Conservation (phyloP, 2,797 vertebrate genomes). For the Furcifer pardalis region DNA sequence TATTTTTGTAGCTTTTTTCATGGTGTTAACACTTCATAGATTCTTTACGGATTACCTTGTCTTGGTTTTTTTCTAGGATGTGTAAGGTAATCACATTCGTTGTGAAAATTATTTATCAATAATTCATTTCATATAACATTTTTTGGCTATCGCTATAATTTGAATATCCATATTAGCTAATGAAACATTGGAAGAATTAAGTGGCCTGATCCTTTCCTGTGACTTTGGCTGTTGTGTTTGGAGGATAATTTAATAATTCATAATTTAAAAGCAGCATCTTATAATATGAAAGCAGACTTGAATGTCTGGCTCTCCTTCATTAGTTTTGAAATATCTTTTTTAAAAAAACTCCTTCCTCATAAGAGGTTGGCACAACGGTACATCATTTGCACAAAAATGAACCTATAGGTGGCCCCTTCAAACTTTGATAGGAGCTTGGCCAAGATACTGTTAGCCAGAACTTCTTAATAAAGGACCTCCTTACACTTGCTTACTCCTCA, state of each 20-base stretch:
- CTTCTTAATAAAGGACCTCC: background rate
- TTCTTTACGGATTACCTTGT: conserved; percentile 33
- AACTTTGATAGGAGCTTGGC: background rate
- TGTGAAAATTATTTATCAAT: conserved; percentile 36
- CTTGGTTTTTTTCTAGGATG: conserved; percentile 50
- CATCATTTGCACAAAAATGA: background rate
- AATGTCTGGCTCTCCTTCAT: too few relatives aligned
- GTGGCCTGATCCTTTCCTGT: background rate
- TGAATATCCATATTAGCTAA: conserved; percentile 33
- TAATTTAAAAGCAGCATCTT: background rate
- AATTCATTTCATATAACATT: conserved; percentile 37
- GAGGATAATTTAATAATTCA: conserved; percentile 1
- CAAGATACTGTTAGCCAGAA: background rate
- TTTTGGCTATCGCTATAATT: conserved; percentile 22
- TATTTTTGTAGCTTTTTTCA: conserved; percentile 53
- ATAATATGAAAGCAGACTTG: background rate
- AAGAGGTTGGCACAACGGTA: background rate
- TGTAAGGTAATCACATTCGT: conserved; percentile 38
- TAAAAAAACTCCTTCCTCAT: background rate
- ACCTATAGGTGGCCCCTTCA: too few relatives aligned
- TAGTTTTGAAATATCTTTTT: background rate
- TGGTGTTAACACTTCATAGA: conserved; percentile 33
- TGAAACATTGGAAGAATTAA: conserved; percentile 6
- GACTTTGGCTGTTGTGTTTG: background rate
- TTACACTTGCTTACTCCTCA: background rate